Percentiles rank a stretch among this genome's conserved stretches.
Conservation (phyloP, 2,113 vertebrate genomes). For the Chrysochloris asiatica region DNA sequence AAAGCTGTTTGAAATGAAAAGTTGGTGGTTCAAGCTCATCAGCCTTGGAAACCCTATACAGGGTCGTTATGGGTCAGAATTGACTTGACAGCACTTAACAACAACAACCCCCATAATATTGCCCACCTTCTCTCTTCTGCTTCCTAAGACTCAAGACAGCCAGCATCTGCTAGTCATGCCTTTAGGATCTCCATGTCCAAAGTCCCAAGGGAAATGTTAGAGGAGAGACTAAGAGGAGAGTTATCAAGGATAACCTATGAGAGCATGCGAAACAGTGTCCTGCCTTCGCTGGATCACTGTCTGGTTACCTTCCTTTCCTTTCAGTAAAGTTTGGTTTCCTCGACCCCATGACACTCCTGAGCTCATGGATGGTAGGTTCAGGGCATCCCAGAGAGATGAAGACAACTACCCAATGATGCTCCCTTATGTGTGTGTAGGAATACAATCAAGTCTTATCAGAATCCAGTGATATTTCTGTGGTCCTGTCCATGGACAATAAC, state of each 20-base stretch:
- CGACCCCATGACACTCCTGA: neutral
- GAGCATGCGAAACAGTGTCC: too few species aligned
- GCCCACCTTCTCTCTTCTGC: neutral
- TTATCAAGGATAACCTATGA: too few species aligned
- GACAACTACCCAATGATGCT: neutral
- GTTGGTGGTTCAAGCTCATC: too few species aligned
- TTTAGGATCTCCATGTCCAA: neutral
- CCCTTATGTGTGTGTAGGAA: neutral
- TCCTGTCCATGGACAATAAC: conserved; percentile 88
- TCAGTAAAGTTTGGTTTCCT: neutral
- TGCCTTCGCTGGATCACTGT: too few species aligned
- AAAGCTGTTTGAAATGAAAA: too few species aligned
- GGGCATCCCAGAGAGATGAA: neutral
- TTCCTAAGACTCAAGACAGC: neutral
- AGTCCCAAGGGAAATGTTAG: neutral
- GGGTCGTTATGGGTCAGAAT: too few species aligned
- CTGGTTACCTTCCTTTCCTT: neutral
- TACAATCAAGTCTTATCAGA: conserved; percentile 71
- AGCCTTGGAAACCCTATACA: too few species aligned
- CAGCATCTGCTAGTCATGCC: neutral
- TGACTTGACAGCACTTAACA: too few species aligned
- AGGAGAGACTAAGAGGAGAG: too few species aligned
- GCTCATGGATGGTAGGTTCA: neutral
- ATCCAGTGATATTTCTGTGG: conserved; percentile 81
- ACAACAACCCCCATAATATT: neutral